Evolutionary conservation across 2,888 invertebrate species (phyloP).

Genomic region (Nowickia ferox): DNA sequence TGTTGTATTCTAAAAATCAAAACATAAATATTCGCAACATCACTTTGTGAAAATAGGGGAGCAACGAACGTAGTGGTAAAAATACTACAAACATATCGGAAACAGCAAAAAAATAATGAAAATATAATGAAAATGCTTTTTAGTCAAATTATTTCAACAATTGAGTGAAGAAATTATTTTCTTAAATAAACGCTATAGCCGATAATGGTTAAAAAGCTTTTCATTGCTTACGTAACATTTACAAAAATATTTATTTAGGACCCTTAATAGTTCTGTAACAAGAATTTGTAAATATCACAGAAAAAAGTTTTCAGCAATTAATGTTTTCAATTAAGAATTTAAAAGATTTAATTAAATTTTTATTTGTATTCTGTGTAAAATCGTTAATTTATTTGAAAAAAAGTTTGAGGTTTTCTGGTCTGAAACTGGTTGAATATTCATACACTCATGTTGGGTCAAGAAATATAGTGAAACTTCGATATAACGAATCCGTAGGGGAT

Average conservation of each 20-base stretch:
- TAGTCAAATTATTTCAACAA: constrained; percentile 79
- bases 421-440: too few species aligned
- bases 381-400: too few species aligned
- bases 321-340: too few species aligned
- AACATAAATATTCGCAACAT: constrained; percentile 81
- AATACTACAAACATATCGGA: constrained; percentile 10
- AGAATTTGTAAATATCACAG: too few species aligned
- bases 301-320: too few species aligned
- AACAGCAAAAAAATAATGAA: constrained; percentile 1
- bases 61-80: constrained; percentile 35
- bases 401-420: too few species aligned
- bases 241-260: background rate
- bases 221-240: background rate
- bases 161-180: constrained; percentile 63
- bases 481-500: too few species aligned
- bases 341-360: too few species aligned
- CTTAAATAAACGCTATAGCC: background rate
- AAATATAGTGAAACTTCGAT: too few species aligned
- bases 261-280: too few species aligned
- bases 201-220: background rate
- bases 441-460: too few species aligned
- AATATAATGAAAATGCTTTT: constrained; percentile 71
- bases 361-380: too few species aligned
- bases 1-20: constrained; percentile 62
- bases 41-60: constrained; percentile 53